Evolutionary conservation across 1,140 invertebrate genomes (phyloP).

Genomic region (Batillaria attramentaria): DNA sequence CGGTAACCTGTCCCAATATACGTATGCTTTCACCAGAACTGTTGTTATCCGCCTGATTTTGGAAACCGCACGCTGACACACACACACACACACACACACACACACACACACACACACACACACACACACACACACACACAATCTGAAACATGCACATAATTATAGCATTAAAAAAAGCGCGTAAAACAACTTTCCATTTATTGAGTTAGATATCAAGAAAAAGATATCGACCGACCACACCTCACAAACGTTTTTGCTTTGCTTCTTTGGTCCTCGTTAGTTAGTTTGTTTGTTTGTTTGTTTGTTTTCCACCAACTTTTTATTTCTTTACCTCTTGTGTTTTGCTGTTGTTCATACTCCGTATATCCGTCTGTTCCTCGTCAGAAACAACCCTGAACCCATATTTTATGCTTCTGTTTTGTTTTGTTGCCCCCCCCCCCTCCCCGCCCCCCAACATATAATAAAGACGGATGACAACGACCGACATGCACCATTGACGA

Average conservation of each 20-base stretch:
- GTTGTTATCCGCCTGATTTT: no score
- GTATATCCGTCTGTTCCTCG: neutral
- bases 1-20: no score
- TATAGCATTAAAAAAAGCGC: neutral
- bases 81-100: neutral
- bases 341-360: neutral
- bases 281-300: neutral
- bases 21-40: no score
- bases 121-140: slow-evolving; percentile 10
- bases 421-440: neutral
- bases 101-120: slow-evolving; percentile 2
- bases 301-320: neutral
- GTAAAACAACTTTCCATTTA: neutral
- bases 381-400: neutral
- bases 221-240: neutral
- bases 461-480: no score
- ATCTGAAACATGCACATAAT: neutral
- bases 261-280: neutral
- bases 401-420: neutral
- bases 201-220: neutral
- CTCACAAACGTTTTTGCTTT: neutral
- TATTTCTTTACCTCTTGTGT: neutral
- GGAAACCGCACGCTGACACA: slow-evolving; percentile 4
- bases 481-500: no score
- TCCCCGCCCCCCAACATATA: neutral